A percentile compares a stretch with the other conserved stretches of the same genome.
Conservation (phyloP, 2,888 invertebrate species). For the Entomobrya proxima region DNA sequence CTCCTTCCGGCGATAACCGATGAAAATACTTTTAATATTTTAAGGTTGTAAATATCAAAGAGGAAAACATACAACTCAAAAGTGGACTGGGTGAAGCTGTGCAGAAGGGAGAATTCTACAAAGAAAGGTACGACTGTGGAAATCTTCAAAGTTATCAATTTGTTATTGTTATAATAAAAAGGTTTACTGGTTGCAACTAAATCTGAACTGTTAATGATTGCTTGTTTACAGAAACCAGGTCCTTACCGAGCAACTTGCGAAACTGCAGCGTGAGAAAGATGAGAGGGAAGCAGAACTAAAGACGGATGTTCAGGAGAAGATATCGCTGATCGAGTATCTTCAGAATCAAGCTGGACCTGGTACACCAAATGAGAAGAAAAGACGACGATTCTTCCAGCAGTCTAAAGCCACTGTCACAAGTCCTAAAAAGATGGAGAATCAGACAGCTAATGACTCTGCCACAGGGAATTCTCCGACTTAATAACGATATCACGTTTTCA, state of each 20-base stretch:
- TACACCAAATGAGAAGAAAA: conserved; percentile 22
- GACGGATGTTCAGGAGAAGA: conserved; percentile 80
- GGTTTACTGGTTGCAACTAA: not conserved
- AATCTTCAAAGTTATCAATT: not conserved
- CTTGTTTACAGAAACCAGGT: conserved; percentile 6
- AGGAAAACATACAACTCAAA: conserved; percentile 35
- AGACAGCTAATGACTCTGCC: too few species aligned
- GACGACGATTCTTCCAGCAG: conserved; percentile 8
- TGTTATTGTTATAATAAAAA: not conserved
- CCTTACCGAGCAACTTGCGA: not conserved
- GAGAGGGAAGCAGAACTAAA: conserved; percentile 77
- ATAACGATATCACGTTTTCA: too few species aligned
- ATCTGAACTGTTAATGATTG: not conserved
- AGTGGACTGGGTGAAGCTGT: conserved; percentile 14
- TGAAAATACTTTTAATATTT: not conserved
- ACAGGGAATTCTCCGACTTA: too few species aligned
- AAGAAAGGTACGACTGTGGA: conserved; percentile 24
- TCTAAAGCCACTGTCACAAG: not conserved
- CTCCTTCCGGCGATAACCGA: not conserved
- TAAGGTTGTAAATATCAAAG: conserved; percentile 43
- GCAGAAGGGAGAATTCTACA: conserved; percentile 28
- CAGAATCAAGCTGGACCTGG: conserved; percentile 57
- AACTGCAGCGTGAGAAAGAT: not conserved
- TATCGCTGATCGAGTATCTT: conserved; percentile 80
- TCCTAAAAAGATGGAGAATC: not conserved